Base-by-base conservation (phyloP, 2,888 invertebrate genomes). In the Pseudoips prasinana region DNA sequence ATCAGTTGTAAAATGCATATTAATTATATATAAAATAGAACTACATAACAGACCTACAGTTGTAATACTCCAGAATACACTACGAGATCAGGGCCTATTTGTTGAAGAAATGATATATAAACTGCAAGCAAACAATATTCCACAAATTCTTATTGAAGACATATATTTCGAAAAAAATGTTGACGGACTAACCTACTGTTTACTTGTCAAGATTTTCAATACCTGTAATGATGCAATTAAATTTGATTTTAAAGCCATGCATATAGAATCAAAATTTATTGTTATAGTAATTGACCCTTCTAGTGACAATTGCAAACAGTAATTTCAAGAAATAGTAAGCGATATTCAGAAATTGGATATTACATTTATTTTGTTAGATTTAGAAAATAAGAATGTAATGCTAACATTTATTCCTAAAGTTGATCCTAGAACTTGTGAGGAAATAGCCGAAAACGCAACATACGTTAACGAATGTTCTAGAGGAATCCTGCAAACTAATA, bases 381-480 rank as follows among this genome's bases (percentile, higher is more conserved):
- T 39, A 10, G 27, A 29, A 8, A 35, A 59, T 10, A 7, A 17
- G 6, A 43, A 51, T 29, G 41, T 40, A n/a, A 39, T 81, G 1
- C 25, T 52, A 1, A 68, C 68, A 8, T 63, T 63, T 17, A 46
- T 71, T 10, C 70, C 74, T 1, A 41, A 55, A 45, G 57, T 75
- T 1, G 58, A 81, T 29, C 41, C 29, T 27, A 29, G 36, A 1
- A 68, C 62, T 0, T 84, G 84, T 40, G 19, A 52, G 29, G 46
- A 51, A 9, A 31, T 52, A 1, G 41, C 56, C 9, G 29, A 48
- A 1, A 34, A 42, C 29, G 44, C 58, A 1, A 26, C 27, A 1
- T 22, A 38, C 23, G 60, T 77, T 10, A 78, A 70, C 36, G 37
- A 32, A 7, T 82, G 80, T 41, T 6, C 27, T 1, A 58, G 65